Evolutionary conservation across 92 coral and sea anemone species (phyloP), one percentile per base, ranked within the genome.

Genomic region (Anthopleura xanthogrammica): DNA sequence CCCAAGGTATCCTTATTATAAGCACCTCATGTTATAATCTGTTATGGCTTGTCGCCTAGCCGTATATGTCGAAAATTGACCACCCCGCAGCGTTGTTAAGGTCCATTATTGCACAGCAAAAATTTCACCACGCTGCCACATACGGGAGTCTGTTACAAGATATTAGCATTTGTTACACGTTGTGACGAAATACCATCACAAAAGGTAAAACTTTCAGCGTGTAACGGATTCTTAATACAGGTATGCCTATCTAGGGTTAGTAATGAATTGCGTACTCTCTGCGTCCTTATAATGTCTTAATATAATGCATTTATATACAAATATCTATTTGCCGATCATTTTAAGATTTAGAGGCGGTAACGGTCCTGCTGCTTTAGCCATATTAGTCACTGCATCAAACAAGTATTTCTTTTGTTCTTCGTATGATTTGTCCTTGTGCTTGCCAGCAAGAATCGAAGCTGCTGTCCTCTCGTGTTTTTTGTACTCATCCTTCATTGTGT

Each of bases 331-430:
- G 13, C 88, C 94, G 19, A 74, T 79, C n/a, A 93, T 75, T 79
- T 80, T 72, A 66, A 96, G 74, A 55, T 83, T 79, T 71, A 96
- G 75, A 36, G 78, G 74, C 58, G 99, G 99, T 54, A 96, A 80
- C 9, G 99, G 99, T 10, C 99, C 99, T 0, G 99, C 90, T 50
- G 94, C 88, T 12, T 87, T 84, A 23, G 95, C 99, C 90, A 96
- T 95, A 65, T 83, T 88, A 74, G 92, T 91, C 11, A 96, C 92
- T 62, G 97, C 99, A 14, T 89, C 86, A 29, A 96, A 89, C 29
- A 96, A 83, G 54, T 96, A 89, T 57, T 88, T 88, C 86, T 90
- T 96, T 80, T 96, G 98, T 52, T 94, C 92, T 16, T 96, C 94
- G 66, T 94, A 58, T 17, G 91, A 87, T 75, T 91, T 90, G 19